Base-by-base conservation (phyloP, 2,113 vertebrate species). In the Ceyx melanurus region DNA sequence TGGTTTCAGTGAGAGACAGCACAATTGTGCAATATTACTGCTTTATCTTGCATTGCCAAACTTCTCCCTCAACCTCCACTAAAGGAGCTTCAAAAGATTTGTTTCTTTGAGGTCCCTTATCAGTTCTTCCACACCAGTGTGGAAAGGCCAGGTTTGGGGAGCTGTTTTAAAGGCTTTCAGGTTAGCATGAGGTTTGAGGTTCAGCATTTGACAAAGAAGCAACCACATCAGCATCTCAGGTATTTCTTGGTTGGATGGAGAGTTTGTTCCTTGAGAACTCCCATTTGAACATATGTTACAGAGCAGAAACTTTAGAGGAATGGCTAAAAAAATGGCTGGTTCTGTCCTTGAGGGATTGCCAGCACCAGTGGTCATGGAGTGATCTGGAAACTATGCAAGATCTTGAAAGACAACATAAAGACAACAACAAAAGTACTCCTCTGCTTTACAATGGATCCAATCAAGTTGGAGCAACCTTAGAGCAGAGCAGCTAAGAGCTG, bases 21-120 rank as follows among this genome's bases (percentile, higher is more conserved):
- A 88, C 68, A 50, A 7, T 79, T 92, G 86, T 15, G 14, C 37
- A 96, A 89, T 40, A 57, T 75, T 64, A 76, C 40, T 96, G 83
- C 84, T 64, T 89, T 81, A 93, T 94, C 88, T 81, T 83, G 40
- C 82, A 50, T 73, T 92, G 82, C 91, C 92, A 92, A 95, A 81
- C 28, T 66, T 67, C 78, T 51, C 48, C 65, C 65, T 81, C 68
- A 86, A 14, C 12, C 25, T 70, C 64, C 60, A 82, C 54, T 83
- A 92, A 84, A 92, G 92, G 23, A 56, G 33, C 46, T 84, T 92
- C 84, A 76, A 93, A 94, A 66, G 50, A 35, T 40, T 71, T 61
- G 11, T 37, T 94, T 92, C 58, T 80, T 78, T 23, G 26, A 83
- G 61, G 6, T 80, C 15, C 81, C 51, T 77, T 71, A 71, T 67